phyloP scores from a whole-genome alignment of 64 coral and sea anemone genomes.

The Acropora tenuis region DNA sequence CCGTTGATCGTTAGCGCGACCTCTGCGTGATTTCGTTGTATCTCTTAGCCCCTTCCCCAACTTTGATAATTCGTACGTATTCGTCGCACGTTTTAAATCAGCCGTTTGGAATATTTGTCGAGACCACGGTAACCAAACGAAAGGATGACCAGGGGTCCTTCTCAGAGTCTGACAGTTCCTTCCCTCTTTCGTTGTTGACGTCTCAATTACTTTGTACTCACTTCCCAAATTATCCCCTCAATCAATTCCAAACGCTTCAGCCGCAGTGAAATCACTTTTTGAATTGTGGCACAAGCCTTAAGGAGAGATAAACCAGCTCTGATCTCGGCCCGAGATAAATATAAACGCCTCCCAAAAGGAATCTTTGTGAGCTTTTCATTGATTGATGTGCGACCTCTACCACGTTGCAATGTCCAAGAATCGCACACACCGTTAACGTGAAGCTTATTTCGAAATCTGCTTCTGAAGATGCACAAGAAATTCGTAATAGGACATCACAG shows the following conservation, averaged over 20 bases:
- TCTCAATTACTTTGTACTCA: background rate
- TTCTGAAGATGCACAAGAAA: conserved; percentile 91
- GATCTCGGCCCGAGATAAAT: background rate
- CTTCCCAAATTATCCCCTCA: background rate
- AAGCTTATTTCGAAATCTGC: conserved; percentile 82
- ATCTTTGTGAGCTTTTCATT: background rate
- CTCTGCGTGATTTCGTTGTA: background rate
- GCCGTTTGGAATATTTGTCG: too few relatives aligned
- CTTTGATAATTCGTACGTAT: too few relatives aligned
- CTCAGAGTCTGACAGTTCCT: too few relatives aligned
- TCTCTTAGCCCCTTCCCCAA: background rate
- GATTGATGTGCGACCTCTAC: background rate
- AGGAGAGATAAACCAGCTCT: too few relatives aligned
- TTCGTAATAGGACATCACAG: conserved; percentile 98
- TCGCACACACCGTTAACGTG: background rate
- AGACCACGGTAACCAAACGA: background rate
- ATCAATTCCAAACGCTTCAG: background rate
- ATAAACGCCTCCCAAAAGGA: background rate
- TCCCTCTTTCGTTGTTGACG: background rate
- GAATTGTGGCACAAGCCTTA: background rate
- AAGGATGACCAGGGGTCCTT: too few relatives aligned
- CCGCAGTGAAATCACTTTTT: background rate
- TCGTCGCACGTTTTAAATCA: too few relatives aligned
- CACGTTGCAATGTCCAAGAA: background rate
- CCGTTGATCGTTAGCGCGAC: background rate